phyloP scores from a whole-genome alignment of 1,140 invertebrate genomes.

The Chymomyza costata region DNA sequence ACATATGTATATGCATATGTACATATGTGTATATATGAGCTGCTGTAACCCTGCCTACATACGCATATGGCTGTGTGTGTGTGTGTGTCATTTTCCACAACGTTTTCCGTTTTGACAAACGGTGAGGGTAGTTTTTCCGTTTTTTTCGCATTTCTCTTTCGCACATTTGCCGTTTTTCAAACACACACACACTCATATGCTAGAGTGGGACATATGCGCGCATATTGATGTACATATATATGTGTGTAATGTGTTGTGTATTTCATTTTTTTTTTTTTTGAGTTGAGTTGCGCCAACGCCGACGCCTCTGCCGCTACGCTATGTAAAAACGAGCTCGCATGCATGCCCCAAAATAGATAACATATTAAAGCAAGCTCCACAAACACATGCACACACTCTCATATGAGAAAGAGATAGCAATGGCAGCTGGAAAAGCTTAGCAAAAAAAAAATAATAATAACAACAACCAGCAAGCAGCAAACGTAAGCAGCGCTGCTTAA shows the following conservation, averaged over 20 bases:
- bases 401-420: conserved; percentile 60
- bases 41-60: no score
- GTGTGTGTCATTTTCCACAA: conserved; percentile 36
- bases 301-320: conserved; percentile 26
- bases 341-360: conserved; percentile 69
- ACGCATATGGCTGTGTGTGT: conserved; percentile 10
- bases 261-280: conserved; percentile 51
- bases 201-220: conserved; percentile 24
- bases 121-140: conserved; percentile 65
- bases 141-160: conserved; percentile 60
- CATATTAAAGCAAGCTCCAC: conserved; percentile 58
- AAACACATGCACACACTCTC: conserved; percentile 5
- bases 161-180: conserved; percentile 43
- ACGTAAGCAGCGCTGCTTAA: conserved; percentile 29
- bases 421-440: conserved; percentile 44
- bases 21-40: neutral
- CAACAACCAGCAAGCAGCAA: conserved; percentile 13
- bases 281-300: conserved; percentile 1
- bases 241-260: conserved; percentile 67
- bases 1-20: conserved; percentile 34
- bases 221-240: conserved; percentile 31
- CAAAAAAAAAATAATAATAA: conserved; percentile 19
- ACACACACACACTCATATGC: neutral
- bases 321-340: conserved; percentile 62
- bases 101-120: conserved; percentile 27